Evolutionary conservation across 2,113 vertebrate genomes (phyloP).

Genomic region (Channa maculata): DNA sequence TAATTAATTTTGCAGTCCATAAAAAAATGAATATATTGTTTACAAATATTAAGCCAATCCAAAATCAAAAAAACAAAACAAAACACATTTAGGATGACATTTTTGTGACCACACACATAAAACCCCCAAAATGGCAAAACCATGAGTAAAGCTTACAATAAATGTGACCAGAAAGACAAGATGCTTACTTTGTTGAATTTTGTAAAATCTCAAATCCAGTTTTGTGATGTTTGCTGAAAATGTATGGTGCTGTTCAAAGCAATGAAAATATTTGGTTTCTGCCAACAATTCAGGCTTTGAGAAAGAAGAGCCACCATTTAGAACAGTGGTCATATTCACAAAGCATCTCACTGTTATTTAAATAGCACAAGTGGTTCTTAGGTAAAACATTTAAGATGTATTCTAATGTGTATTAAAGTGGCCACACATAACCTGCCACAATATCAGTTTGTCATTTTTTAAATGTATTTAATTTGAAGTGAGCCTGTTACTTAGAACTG

Average conservation of each 20-base stretch:
- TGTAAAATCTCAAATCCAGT: neutral
- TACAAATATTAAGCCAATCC: neutral
- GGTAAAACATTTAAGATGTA: too few species aligned
- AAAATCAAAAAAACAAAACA: neutral
- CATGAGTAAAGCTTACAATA: neutral
- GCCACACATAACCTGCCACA: neutral
- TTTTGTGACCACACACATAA: constrained; percentile 23
- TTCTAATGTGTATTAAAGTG: too few species aligned
- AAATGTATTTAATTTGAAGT: too few species aligned
- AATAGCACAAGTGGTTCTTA: too few species aligned
- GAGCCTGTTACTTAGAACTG: too few species aligned
- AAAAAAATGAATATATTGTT: constrained; percentile 10
- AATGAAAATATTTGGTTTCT: neutral
- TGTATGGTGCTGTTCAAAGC: neutral
- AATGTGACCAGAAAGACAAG: neutral
- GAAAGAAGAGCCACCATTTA: neutral
- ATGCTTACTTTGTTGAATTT: neutral
- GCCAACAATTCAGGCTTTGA: constrained; percentile 6
- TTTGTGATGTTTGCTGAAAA: neutral
- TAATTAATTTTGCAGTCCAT: constrained; percentile 22
- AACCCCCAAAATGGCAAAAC: neutral
- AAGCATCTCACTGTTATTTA: neutral
- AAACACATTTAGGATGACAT: constrained; percentile 12
- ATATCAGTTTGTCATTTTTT: too few species aligned
- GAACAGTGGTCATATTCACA: neutral